These are phyloP conservation scores for Halcyon chelicuti DNA, from an alignment of 2,797 vertebrate species.

Conservation along the genomic window DNA sequence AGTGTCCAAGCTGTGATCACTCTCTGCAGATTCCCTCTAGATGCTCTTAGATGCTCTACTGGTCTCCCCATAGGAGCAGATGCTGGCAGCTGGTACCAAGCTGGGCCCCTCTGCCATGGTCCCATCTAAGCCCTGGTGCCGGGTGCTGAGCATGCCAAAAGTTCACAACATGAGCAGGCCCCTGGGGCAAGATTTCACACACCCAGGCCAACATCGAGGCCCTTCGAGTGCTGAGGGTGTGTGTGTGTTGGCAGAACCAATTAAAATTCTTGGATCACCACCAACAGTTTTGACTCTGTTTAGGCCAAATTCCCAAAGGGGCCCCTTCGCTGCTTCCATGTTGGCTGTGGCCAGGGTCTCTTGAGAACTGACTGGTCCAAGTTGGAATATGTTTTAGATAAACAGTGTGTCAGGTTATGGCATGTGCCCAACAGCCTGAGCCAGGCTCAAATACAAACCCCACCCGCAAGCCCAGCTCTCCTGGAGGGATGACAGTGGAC, in stretches of 20 bases:
- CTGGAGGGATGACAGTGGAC: fast-evolving
- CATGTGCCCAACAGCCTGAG: not conserved
- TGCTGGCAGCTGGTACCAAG: not conserved
- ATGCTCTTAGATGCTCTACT: not conserved
- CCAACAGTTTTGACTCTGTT: not conserved
- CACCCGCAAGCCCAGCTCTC: not conserved
- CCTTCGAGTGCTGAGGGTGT: not conserved
- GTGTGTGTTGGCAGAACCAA: conserved; percentile 1
- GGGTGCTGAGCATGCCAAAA: not conserved
- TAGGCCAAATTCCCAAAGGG: conserved; percentile 9
- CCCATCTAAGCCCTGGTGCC: not conserved
- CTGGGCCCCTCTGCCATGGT: not conserved
- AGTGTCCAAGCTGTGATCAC: not conserved
- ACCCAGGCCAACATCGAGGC: not conserved
- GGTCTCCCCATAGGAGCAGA: not conserved
- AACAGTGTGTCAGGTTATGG: not conserved
- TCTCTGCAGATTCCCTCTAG: not conserved
- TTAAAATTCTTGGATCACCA: not conserved
- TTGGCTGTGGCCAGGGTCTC: conserved; percentile 9
- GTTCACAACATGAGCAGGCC: not conserved
- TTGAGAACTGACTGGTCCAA: not conserved
- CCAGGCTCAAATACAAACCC: not conserved
- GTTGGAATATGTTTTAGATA: not conserved
- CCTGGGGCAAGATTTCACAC: not conserved
- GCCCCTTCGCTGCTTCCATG: conserved; percentile 8